Percentiles rank a stretch among this genome's conserved stretches.
phyloP scores from a whole-genome alignment of 2,888 invertebrate species.

The Ormyrus thymus region DNA sequence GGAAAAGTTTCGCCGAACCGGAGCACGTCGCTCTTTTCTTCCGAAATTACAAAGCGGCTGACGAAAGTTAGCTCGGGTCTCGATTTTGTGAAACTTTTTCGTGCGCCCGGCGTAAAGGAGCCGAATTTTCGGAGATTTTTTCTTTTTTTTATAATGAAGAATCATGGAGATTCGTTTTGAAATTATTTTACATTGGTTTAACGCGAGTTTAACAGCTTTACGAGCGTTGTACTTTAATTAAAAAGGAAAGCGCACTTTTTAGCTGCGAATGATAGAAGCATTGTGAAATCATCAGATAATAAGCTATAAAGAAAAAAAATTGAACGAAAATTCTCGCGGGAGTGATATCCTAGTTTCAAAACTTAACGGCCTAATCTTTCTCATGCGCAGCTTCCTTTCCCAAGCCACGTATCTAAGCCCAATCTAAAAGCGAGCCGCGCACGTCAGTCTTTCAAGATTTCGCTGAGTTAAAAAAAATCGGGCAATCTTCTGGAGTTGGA shows the following conservation, averaged over 20 bases:
- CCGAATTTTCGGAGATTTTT: no score
- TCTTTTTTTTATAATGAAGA: no score
- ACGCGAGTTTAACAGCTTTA: background rate
- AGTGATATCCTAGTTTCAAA: background rate
- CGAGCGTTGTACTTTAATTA: no score
- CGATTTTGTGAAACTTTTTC: background rate
- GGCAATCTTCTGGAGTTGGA: background rate
- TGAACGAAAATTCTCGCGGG: background rate
- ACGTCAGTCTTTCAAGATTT: background rate
- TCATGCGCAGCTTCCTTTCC: slow-evolving; percentile 23
- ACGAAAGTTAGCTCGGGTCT: slow-evolving; percentile 47
- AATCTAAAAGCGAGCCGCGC: background rate
- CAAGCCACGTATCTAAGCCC: background rate
- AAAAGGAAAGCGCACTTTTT: no score
- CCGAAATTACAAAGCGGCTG: slow-evolving; percentile 19
- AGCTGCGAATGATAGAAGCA: no score
- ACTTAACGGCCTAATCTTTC: slow-evolving; percentile 41
- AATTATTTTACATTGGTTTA: background rate
- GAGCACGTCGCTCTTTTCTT: slow-evolving; percentile 25
- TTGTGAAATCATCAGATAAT: background rate
- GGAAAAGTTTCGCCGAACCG: slow-evolving; percentile 65
- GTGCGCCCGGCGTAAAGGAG: no score
- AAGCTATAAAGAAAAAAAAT: background rate
- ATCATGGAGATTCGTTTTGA: no score
- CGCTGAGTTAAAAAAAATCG: background rate